Evolutionary conservation across 2,113 vertebrate species (phyloP).

Genomic region (Piaya cayana): DNA sequence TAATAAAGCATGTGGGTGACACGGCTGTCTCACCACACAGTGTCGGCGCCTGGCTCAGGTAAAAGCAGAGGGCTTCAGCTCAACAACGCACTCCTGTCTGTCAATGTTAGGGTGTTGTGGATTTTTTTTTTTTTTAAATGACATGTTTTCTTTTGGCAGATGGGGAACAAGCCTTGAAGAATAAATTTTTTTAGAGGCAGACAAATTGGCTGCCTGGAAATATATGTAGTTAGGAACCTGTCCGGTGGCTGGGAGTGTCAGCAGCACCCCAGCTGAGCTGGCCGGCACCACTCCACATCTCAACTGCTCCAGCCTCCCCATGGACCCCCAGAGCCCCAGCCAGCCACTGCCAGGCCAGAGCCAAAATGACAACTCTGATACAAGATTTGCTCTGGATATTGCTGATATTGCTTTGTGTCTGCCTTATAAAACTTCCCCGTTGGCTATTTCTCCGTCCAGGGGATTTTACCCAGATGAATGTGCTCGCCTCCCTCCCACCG

Average conservation of each 20-base stretch:
- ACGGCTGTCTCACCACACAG: background rate
- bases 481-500: background rate
- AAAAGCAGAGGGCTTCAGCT: constrained; percentile 43
- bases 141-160: constrained; percentile 68
- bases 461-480: constrained; percentile 54
- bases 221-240: constrained; percentile 36
- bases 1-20: background rate
- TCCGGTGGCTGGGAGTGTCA: constrained; percentile 4
- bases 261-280: background rate
- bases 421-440: constrained; percentile 35
- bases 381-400: constrained; percentile 61
- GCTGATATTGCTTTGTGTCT: constrained; percentile 58
- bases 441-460: constrained; percentile 40
- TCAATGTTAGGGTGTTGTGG: background rate
- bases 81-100: constrained; percentile 7
- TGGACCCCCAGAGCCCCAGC: background rate
- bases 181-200: constrained; percentile 64
- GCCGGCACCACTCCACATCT: background rate
- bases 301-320: background rate
- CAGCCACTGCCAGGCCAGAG: background rate
- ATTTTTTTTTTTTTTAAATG: constrained; percentile 14
- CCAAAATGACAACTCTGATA: constrained; percentile 11
- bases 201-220: constrained; percentile 61
- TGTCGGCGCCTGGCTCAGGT: background rate
- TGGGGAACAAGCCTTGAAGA: constrained; percentile 65